Conservation (phyloP, 1,140 invertebrate species). For the Drosophila trapezifrons region DNA sequence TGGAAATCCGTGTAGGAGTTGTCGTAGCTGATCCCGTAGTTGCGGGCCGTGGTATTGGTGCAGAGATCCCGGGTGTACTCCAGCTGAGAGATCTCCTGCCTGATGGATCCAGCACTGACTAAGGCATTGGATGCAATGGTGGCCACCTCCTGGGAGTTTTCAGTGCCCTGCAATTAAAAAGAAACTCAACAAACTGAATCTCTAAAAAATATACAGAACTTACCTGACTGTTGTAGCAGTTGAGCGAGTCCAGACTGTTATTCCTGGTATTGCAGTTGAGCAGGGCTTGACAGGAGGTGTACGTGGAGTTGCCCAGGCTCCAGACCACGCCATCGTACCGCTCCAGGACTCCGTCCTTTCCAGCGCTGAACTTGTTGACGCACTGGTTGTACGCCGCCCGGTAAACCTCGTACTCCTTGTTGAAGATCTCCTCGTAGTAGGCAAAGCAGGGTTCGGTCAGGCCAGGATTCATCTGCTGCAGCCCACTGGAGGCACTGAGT, state of each 20-base stretch:
- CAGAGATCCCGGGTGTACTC: conserved; percentile 44
- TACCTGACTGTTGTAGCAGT: conserved; percentile 40
- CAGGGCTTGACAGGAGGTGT: conserved; percentile 22
- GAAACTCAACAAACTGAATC: neutral
- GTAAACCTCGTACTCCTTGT: conserved; percentile 26
- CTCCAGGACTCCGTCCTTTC: neutral
- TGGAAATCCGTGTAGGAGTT: conserved; percentile 49
- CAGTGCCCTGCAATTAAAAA: conserved; percentile 23
- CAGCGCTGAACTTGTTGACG: neutral
- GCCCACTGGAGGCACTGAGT: conserved; percentile 37
- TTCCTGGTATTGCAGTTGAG: conserved; percentile 15
- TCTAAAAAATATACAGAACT: neutral
- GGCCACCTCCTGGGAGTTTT: conserved; percentile 27
- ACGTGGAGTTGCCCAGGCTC: conserved; percentile 11
- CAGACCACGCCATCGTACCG: conserved; percentile 16
- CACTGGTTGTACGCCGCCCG: conserved; percentile 30
- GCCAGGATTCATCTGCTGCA: conserved; percentile 34
- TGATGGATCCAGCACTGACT: conserved; percentile 6
- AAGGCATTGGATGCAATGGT: conserved; percentile 50
- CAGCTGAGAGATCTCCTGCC: conserved; percentile 23
- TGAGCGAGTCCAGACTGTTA: conserved; percentile 18
- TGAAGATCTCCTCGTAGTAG: conserved; percentile 44
- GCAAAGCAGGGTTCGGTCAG: conserved; percentile 47
- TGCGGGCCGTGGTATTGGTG: conserved; percentile 22
- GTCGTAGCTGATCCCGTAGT: conserved; percentile 41